Conservation (phyloP, 2,113 vertebrate species). For the Nymphicus hollandicus region DNA sequence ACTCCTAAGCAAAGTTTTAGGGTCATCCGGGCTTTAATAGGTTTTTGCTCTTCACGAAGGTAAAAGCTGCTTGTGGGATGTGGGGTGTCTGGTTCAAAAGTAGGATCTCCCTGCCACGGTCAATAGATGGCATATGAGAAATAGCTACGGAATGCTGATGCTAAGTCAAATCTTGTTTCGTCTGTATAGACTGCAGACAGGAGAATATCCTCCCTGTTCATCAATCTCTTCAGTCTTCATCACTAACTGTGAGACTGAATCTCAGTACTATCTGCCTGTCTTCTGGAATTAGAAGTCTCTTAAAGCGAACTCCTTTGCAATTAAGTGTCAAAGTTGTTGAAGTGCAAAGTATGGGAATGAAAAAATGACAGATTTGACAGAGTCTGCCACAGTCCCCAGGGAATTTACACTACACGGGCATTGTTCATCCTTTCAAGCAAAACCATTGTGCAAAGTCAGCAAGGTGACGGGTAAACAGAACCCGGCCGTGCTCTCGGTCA, state of each 20-base stretch:
- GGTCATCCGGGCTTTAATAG: not conserved
- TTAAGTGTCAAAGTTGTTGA: not conserved
- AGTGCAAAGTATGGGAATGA: not conserved
- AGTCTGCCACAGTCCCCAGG: not conserved
- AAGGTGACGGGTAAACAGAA: not conserved
- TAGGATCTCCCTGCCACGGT: not conserved
- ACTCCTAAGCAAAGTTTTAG: not conserved
- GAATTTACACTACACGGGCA: not conserved
- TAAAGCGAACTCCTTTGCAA: not conserved
- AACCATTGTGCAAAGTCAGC: not conserved
- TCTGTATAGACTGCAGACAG: not conserved
- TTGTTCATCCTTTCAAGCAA: not conserved
- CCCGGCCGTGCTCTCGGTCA: not conserved
- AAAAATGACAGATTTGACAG: not conserved
- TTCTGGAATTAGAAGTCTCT: not conserved
- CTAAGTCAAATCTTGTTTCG: not conserved
- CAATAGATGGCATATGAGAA: not conserved
- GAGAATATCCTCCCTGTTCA: not conserved
- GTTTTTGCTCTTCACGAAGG: not conserved
- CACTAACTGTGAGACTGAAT: not conserved
- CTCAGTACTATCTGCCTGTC: not conserved
- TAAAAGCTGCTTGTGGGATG: not conserved
- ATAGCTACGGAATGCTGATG: not conserved
- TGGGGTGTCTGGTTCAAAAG: not conserved
- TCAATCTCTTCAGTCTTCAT: not conserved